Evolutionary conservation across 1,140 invertebrate species (phyloP), one percentile per base, ranked within the genome.

Genomic region (Hyles vespertilio): DNA sequence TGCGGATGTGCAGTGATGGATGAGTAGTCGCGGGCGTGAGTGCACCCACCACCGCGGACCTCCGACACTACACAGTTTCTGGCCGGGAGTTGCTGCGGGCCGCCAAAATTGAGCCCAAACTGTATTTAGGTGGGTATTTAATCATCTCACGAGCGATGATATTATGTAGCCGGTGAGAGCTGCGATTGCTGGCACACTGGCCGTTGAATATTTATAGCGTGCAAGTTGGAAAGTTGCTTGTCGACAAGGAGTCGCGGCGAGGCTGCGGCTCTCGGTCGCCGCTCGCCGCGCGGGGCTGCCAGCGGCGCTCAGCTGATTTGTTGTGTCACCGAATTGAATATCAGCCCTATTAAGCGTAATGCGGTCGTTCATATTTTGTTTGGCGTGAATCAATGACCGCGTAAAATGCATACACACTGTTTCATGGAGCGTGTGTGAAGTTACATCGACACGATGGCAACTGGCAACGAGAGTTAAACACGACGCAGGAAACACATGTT

Each of bases 81-180:
- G 70, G 72, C 70, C 51, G 74, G 77, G 79, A 76, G 77, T 71
- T 65, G 80, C 66, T 74, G 72, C 61, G 84, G 81, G 71, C 64
- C 85, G 85, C 83, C 85, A 89, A 89, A 87, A 89, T 89, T 89
- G 85, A 89, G 85, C 81, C 85, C 77, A 89, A 89, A 84, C 77
- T 88, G 82, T 88, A 88, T 84, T 66, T 88, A 87, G 85, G 85
- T 88, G 68, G 74, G 85, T 88, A 81, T 79, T 58, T 59, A 59
- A 49, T 45, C 46, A 47, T 63, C 56, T 47, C 53, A 55, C 44
- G 48, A 51, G 58, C 59, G 36, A 40, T 40, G 36, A 40, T 5
- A 40, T 56, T 44, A 43, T 49, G 47, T 12, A 32, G 56, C 34
- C 61, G 68, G 67, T 69, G 72, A 79, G 74, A 79, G 72, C 22